phyloP scores from a whole-genome alignment of 2,888 invertebrate species.

The Tenthredo livida region DNA sequence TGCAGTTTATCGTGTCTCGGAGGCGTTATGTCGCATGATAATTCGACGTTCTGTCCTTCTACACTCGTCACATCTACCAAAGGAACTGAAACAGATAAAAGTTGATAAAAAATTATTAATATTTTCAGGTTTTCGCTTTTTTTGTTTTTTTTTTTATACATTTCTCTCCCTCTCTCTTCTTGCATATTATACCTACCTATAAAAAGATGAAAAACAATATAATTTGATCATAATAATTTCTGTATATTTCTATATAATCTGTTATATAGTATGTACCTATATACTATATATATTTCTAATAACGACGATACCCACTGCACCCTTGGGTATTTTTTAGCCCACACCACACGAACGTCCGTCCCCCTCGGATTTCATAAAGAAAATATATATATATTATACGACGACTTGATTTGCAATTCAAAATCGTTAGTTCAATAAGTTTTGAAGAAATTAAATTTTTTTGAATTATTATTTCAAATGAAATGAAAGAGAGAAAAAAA shows the following conservation, averaged over 20 bases:
- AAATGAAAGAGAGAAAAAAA: background rate
- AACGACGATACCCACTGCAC: no score
- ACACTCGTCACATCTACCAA: conserved; percentile 92
- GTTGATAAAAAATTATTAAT: background rate
- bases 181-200: no score
- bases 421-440: conserved; percentile 2
- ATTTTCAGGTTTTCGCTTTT: background rate
- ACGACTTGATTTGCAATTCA: background rate
- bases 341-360: background rate
- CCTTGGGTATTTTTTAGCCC: background rate
- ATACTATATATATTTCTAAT: no score
- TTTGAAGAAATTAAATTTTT: background rate
- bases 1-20: conserved; percentile 91
- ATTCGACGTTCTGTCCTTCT: conserved; percentile 91
- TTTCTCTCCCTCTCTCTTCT: no score
- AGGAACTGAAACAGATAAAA: conserved; percentile 80
- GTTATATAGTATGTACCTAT: no score
- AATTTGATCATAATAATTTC: background rate
- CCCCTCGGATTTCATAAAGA: background rate
- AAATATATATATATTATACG: background rate
- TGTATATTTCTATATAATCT: no score
- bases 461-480: background rate
- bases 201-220: no score
- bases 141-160: no score
- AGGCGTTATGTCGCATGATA: conserved; percentile 92